phyloP scores from a whole-genome alignment of 2,113 vertebrate genomes.

The Pseudorasbora parva region DNA sequence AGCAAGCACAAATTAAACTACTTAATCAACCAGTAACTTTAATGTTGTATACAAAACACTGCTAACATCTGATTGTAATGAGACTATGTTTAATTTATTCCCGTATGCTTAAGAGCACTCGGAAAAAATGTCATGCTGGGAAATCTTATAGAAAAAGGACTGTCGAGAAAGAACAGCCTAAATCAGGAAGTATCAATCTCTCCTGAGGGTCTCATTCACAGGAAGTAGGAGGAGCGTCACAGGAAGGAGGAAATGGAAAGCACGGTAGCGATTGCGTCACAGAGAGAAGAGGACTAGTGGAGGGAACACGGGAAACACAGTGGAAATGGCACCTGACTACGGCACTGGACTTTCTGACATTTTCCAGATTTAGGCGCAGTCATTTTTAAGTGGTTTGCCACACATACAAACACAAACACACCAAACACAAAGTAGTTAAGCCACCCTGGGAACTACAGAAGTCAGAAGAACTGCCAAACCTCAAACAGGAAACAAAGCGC shows the following conservation, averaged over 20 bases:
- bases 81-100: neutral
- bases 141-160: neutral
- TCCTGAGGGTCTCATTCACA: constrained; percentile 31
- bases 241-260: constrained; percentile 46
- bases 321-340: neutral
- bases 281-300: neutral
- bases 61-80: neutral
- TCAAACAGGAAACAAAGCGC: constrained; percentile 40
- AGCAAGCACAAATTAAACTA: neutral
- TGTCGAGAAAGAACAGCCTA: neutral
- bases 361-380: constrained; percentile 15
- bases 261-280: constrained; percentile 14
- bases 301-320: constrained; percentile 15
- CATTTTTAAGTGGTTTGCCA: neutral
- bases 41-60: neutral
- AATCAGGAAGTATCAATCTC: constrained; percentile 38
- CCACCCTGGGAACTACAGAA: constrained; percentile 3
- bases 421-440: neutral
- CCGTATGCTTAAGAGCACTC: neutral
- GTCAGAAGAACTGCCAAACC: constrained; percentile 10
- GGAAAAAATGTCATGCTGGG: neutral
- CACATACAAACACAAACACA: neutral
- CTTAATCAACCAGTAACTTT: neutral
- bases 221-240: constrained; percentile 40
- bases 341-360: constrained; percentile 18